These are phyloP conservation scores for Panagrolaimus sp. DNA, from an alignment of 1,140 invertebrate genomes.

Conservation along the genomic window DNA sequence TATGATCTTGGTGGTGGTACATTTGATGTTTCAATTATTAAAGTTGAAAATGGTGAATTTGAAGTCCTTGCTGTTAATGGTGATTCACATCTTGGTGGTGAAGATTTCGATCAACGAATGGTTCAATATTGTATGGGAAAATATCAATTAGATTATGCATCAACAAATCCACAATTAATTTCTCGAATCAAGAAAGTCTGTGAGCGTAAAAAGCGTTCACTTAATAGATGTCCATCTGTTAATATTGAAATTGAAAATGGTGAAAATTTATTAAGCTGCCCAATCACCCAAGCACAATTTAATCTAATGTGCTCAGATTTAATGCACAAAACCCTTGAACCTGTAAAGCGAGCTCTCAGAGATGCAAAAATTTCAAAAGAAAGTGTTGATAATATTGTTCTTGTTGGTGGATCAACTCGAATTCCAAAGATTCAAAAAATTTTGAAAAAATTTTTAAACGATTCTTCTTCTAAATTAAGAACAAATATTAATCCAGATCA, in stretches of 20 bases:
- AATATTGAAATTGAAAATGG: conserved; percentile 93
- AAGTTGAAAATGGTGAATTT: conserved; percentile 72
- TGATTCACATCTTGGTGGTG: not conserved
- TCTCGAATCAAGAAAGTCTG: conserved; percentile 98
- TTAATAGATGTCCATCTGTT: conserved; percentile 70
- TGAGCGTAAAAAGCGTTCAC: conserved; percentile 88
- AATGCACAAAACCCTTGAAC: conserved; percentile 86
- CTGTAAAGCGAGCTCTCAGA: conserved; percentile 89
- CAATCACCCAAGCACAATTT: conserved; percentile 84
- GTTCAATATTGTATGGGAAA: conserved; percentile 78
- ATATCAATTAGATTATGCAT: conserved; percentile 96
- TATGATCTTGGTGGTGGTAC: conserved; percentile 79
- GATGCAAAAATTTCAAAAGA: conserved; percentile 88
- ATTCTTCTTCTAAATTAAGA: too few relatives aligned
- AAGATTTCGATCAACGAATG: conserved; percentile 59
- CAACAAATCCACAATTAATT: conserved; percentile 87
- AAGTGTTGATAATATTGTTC: conserved; percentile 90
- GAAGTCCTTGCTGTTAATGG: conserved; percentile 67
- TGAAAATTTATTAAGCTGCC: conserved; percentile 96
- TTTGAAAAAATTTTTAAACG: too few relatives aligned
- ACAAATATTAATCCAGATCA: too few relatives aligned
- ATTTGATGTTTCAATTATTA: conserved; percentile 77
- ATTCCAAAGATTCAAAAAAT: conserved; percentile 96
- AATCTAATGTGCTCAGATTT: conserved; percentile 86
- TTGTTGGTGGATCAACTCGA: conserved; percentile 97